Evolutionary conservation across 2,113 vertebrate species (phyloP).

Genomic region (Pelobates fuscus): DNA sequence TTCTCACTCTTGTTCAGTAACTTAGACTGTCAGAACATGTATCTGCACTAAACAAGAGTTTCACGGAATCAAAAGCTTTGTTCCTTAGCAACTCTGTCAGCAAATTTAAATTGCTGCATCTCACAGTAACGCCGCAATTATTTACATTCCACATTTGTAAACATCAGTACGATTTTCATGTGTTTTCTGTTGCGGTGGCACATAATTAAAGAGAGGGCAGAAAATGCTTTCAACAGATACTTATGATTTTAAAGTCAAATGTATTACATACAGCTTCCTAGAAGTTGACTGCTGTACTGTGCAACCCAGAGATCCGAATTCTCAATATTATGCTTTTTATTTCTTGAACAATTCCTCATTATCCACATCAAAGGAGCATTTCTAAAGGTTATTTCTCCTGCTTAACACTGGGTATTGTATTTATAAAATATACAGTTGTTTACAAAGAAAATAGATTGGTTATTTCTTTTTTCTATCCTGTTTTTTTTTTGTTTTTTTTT

Average conservation of each 20-base stretch:
- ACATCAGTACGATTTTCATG: slow-evolving; percentile 54
- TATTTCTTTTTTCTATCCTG: no score
- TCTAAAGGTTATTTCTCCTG: no score
- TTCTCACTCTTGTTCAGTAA: slow-evolving; percentile 67
- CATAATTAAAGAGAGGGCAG: slow-evolving; percentile 41
- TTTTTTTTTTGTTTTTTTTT: no score
- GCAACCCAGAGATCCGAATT: slow-evolving; percentile 28
- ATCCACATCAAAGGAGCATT: neutral
- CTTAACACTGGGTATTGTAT: no score
- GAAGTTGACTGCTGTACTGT: slow-evolving; percentile 28
- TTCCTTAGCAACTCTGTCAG: slow-evolving; percentile 68
- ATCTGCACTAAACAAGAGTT: slow-evolving; percentile 62
- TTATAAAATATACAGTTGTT: no score
- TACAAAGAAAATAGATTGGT: no score
- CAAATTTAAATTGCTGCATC: slow-evolving; percentile 64
- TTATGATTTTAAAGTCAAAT: slow-evolving; percentile 50
- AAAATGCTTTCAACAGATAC: slow-evolving; percentile 15
- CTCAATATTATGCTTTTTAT: slow-evolving; percentile 43
- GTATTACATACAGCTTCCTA: slow-evolving; percentile 28
- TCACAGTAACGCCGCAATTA: slow-evolving; percentile 52
- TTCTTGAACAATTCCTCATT: neutral
- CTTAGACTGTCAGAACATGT: slow-evolving; percentile 62
- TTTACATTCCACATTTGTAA: slow-evolving; percentile 67
- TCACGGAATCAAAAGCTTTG: slow-evolving; percentile 63
- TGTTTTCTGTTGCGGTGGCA: slow-evolving; percentile 58